Percentiles rank a stretch among this genome's conserved stretches.
Conservation (phyloP, 2,797 vertebrate genomes). For the Microhierax caerulescens region DNA sequence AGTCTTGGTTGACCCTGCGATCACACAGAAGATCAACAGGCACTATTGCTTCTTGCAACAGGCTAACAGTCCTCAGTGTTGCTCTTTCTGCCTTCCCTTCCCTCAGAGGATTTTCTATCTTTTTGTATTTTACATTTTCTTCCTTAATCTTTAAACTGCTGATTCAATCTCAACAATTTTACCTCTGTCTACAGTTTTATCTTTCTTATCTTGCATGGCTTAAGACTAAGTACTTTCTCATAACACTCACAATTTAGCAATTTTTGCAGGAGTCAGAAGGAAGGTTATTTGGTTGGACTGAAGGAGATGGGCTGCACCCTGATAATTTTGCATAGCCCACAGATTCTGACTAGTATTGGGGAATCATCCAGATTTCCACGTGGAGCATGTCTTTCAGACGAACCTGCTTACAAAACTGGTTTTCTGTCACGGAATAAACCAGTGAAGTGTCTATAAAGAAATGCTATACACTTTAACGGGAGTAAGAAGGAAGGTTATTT, state of each 20-base stretch:
- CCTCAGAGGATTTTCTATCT: neutral
- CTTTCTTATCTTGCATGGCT: neutral
- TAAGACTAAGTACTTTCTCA: neutral
- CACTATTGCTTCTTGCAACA: neutral
- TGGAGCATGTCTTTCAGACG: too few relatives aligned
- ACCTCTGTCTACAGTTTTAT: neutral
- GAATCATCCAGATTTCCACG: rapidly evolving
- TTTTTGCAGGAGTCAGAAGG: neutral
- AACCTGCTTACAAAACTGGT: neutral
- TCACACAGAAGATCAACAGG: rapidly evolving
- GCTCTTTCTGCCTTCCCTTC: neutral
- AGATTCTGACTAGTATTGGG: neutral
- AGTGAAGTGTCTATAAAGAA: neutral
- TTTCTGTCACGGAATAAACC: neutral
- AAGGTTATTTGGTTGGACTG: neutral
- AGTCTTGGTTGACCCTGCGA: rapidly evolving
- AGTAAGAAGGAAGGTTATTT: too few relatives aligned
- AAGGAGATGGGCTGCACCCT: too few relatives aligned
- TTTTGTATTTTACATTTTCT: neutral
- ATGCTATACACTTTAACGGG: rapidly evolving
- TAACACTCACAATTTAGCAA: neutral
- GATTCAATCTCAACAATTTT: neutral
- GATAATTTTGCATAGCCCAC: rapidly evolving
- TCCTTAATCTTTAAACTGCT: neutral
- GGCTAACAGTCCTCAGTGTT: neutral